These are phyloP conservation scores for Macrosiphum euphorbiae DNA, from an alignment of 2,888 invertebrate genomes.

Conservation along the genomic window DNA sequence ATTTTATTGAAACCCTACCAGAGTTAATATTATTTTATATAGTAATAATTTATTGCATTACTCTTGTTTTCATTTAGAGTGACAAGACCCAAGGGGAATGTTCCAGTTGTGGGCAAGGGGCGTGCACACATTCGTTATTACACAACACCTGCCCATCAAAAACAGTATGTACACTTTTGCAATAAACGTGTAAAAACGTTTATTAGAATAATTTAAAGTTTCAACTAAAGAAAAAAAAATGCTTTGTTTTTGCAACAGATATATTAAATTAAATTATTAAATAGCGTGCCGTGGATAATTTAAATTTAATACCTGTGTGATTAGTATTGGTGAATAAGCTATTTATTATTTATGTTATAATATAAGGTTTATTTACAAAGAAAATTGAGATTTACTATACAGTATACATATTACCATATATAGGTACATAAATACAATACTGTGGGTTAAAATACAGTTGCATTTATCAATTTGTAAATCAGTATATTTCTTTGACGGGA, in stretches of 20 bases:
- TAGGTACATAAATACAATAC: neutral
- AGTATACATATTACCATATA: neutral
- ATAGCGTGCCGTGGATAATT: neutral
- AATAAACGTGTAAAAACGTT: neutral
- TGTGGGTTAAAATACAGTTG: neutral
- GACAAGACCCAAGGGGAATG: slow-evolving; percentile 62
- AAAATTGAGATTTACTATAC: neutral
- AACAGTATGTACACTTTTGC: slow-evolving; percentile 40
- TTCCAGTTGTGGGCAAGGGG: slow-evolving; percentile 62
- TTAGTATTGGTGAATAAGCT: neutral
- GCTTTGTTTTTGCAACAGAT: neutral
- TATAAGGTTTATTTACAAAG: neutral
- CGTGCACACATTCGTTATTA: slow-evolving; percentile 55
- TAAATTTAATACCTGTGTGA: neutral
- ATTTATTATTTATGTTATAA: neutral
- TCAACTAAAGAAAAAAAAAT: neutral
- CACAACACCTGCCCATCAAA: slow-evolving; percentile 59
- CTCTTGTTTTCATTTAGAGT: slow-evolving; percentile 38
- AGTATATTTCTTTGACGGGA: neutral
- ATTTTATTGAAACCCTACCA: neutral
- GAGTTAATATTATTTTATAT: neutral
- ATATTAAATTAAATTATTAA: neutral
- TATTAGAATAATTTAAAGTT: neutral
- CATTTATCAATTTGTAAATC: neutral
- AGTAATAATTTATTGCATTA: neutral